Base-by-base conservation (phyloP, 2,113 vertebrate species). In the Triplophysa rosa region DNA sequence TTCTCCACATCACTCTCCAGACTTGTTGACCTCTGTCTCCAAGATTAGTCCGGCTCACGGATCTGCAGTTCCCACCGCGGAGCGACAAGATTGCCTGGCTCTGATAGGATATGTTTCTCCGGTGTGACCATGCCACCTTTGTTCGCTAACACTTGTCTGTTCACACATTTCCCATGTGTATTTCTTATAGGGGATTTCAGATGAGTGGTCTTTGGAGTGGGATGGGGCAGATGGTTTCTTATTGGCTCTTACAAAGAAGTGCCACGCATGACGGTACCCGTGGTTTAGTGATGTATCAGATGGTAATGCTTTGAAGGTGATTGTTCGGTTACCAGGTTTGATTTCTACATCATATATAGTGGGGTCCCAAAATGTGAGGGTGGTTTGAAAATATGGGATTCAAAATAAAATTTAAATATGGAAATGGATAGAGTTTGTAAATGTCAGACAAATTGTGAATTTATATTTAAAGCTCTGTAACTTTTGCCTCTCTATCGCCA, bases 11-110 rank as follows among this genome's bases (percentile, higher is more conserved):
- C 87, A 86, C 83, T 80, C 69, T 87, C 84, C 86, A 86, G 83
- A 91, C 88, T 87, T 84, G 81, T 84, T 89, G 90, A 91, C 89
- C 91, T 89, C 90, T 91, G 90, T 89, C 87, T 89, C 47, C 56
- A 79, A 87, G 87, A 89, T 88, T 87, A 87, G 84, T 90, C 63
- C n/a, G 74, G 85, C 70, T 40, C 65, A 64, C 69, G 47, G 69
- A 47, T 81, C 56, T 66, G 47, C 54, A 16, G 63, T 49, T 77
- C 29, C 75, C 37, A 78, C 76, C 79, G 26, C 12, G 78, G 83
- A 87, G 65, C 85, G 87, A 90, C 88, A 88, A 83, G 83, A 88
- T 86, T 85, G 86, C 85, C 86, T 81, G 83, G 88, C 83, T 88
- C 89, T 84, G 85, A 86, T 84, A 85, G 82, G 81, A 74, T 81